Base-by-base conservation (phyloP, 2,888 invertebrate species). In the Lumbricus terrestris region DNA sequence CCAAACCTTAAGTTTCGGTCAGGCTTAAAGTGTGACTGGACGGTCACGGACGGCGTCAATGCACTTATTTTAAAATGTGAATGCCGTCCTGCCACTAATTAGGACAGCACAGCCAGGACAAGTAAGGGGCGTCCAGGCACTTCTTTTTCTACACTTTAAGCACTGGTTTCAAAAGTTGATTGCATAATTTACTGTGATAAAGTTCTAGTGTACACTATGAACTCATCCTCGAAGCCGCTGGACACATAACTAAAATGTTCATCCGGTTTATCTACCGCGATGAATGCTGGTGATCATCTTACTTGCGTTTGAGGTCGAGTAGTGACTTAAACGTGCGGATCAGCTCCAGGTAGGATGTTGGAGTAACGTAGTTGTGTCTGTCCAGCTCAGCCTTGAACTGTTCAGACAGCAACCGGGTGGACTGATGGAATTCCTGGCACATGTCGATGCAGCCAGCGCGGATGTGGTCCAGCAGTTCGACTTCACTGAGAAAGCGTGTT, bases 341-440 rank as follows among this genome's bases (percentile, higher is more conserved):
- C 93, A 98, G 96, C 94, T 98, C 98, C 92, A 98, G 95, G 94
- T 98, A 98, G 0, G 98, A 98, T 0, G 98, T 98, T 0, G 98
- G 98, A 0, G 98, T 98, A 0, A 98, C 98, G 94, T 98, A 98
- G 94, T 97, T 98, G 93, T 96, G 96, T 92, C 98, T 96, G 91
- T 96, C 97, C 90, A 98, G 95, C 90, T 96, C 96, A 85, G 95
- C 94, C 92, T 94, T 92, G 92, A 94, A 96, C 95, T 96, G 96
- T 90, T 96, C 96, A 94, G 94, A 97, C 23, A 97, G 96, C 0
- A 95, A 92, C 96, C 96, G 92, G 0, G 98, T 97, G 40, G 97
- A 97, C 0, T 96, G 97, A 95, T 98, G 98, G 95, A 98, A 98
- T 91, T 96, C 96, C 91, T 96, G 98, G 97, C 98, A 98, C 96